These are phyloP conservation scores for Nephrotoma appendiculata DNA, from an alignment of 2,888 invertebrate species.

Conservation along the genomic window DNA sequence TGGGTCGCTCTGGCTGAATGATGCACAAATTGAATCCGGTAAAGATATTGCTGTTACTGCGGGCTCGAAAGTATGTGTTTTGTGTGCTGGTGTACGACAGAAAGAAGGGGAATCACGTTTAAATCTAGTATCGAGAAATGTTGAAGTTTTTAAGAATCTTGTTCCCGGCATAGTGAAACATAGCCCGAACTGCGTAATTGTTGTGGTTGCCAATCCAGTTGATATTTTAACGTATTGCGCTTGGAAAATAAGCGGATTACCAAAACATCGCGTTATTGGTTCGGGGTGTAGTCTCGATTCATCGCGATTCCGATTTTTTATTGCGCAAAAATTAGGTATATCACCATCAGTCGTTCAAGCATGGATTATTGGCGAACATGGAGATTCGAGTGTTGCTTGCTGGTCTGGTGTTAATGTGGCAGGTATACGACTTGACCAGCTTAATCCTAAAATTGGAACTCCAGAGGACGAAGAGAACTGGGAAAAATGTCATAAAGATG, in stretches of 20 bases:
- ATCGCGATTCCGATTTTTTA: slow-evolving; percentile 65
- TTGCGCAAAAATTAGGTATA: slow-evolving; percentile 60
- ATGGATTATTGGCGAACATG: slow-evolving; percentile 84
- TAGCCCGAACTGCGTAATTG: slow-evolving; percentile 64
- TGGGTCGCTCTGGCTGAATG: background rate
- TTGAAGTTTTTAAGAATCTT: slow-evolving; percentile 27
- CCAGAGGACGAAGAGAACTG: slow-evolving; percentile 57
- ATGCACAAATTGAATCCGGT: background rate
- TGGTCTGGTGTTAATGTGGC: slow-evolving; percentile 84
- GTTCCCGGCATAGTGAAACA: slow-evolving; percentile 44
- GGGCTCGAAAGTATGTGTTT: background rate
- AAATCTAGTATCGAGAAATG: background rate
- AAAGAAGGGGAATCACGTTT: background rate
- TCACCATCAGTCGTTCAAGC: slow-evolving; percentile 68
- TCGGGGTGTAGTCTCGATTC: slow-evolving; percentile 84
- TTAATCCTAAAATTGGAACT: slow-evolving; percentile 54
- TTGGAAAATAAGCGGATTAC: slow-evolving; percentile 76
- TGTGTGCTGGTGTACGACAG: background rate
- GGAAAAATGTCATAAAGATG: slow-evolving; percentile 54
- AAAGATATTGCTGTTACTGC: background rate
- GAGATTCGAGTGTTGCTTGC: slow-evolving; percentile 70
- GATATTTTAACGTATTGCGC: slow-evolving; percentile 78
- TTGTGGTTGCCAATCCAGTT: slow-evolving; percentile 81
- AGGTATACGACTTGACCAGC: slow-evolving; percentile 57
- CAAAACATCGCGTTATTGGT: slow-evolving; percentile 67